Base-by-base conservation (phyloP, 1,140 invertebrate genomes). In the Riptortus pedestris region DNA sequence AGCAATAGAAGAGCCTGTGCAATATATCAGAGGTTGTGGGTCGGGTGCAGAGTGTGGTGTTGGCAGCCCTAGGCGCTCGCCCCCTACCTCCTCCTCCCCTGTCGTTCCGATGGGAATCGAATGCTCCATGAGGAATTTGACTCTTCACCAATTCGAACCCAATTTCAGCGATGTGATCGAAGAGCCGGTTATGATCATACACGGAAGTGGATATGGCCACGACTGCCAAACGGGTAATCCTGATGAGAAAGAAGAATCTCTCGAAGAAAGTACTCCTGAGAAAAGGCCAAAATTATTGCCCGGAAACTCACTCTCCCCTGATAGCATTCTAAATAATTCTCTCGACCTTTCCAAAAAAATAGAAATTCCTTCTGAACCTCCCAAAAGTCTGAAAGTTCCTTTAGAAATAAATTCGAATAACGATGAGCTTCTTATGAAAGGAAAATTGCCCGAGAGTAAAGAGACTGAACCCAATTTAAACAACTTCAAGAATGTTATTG, bases 11-110 rank as follows among this genome's bases (percentile, higher is more conserved):
- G 86, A 89, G 72, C 82, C 83, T 9, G 77, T 87, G 0, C 81
- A 87, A 78, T 80, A 80, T 71, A 78, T 89, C 69, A 80, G 78
- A 68, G 88, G 88, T 2, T 81, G 84, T 70, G 88, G 88, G 63
- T 79, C 77, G 47, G 88, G 87, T n/a, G 75, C 72, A 22, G 82
- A 84, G 18, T 87, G 84, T 71, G 76, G 82, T 24, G 83, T 82
- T 14, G 85, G 85, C 2, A 87, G 85, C 73, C 78, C 79, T 12
- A 75, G 70, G 29, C 31, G 14, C 31, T 7, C 14, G 5, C 31
- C 5, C 5, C 5, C 31, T 38, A 16, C 51, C 22, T 5, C 20
- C 12, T 55, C 51, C 2, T 24, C 22, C 16, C 14, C 51, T 1
- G 4, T 4, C 5, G 20, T 24, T 24, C 22, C 51, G 0, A 55